These are phyloP conservation scores for Troides helena DNA, from an alignment of 2,888 invertebrate species.

Conservation along the genomic window DNA sequence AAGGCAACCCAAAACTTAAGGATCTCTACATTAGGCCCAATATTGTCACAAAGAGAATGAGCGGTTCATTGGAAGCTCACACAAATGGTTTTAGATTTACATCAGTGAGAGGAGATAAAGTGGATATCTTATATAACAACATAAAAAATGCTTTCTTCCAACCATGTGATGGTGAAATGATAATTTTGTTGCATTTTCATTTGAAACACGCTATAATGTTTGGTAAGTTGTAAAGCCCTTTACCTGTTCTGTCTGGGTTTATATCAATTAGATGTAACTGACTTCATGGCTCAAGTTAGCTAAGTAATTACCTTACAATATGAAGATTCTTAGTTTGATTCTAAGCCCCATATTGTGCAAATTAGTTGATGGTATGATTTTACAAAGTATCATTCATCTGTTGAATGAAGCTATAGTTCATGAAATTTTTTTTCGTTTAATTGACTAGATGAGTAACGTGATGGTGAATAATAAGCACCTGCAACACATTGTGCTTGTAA, in stretches of 20 bases:
- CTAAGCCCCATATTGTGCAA: no score
- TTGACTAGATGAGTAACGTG: no score
- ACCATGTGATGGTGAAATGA: conserved; percentile 99
- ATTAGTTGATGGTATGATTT: no score
- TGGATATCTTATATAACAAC: conserved; percentile 99
- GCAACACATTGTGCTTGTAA: no score
- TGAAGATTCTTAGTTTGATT: no score
- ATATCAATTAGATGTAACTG: not conserved
- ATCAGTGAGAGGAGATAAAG: conserved; percentile 99
- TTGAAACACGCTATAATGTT: conserved; percentile 99
- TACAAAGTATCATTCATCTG: no score
- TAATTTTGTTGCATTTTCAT: conserved; percentile 98
- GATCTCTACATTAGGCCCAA: conserved; percentile 99
- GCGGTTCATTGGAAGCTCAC: conserved; percentile 96
- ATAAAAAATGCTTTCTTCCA: conserved; percentile 99
- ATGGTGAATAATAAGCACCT: no score
- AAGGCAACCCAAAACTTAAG: conserved; percentile 98
- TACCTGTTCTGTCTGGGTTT: not conserved
- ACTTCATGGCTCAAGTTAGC: no score
- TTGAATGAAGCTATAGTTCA: no score
- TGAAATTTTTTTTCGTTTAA: no score
- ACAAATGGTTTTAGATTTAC: conserved; percentile 98
- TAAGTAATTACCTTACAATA: no score
- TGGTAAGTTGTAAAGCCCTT: conserved; percentile 80
- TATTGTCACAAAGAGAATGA: conserved; percentile 97